phyloP scores from a whole-genome alignment of 2,113 vertebrate genomes.

The Caretta caretta region DNA sequence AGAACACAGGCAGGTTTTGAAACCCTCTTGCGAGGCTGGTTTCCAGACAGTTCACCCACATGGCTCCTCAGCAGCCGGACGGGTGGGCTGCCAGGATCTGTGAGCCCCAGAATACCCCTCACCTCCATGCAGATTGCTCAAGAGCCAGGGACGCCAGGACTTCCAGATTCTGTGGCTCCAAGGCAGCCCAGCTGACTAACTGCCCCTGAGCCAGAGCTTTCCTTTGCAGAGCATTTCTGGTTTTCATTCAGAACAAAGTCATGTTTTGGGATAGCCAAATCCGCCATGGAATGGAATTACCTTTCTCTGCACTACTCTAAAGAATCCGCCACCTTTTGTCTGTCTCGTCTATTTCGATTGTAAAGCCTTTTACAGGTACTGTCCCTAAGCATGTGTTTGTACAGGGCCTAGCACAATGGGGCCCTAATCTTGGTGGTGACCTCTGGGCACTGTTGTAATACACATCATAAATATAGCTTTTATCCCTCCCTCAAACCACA shows the following conservation, averaged over 20 bases:
- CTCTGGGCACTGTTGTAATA: conserved; percentile 10
- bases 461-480: neutral
- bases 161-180: neutral
- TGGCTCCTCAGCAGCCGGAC: neutral
- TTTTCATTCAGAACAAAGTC: neutral
- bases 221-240: neutral
- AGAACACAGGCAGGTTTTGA: neutral
- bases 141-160: neutral
- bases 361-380: neutral
- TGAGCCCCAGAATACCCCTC: neutral
- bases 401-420: neutral
- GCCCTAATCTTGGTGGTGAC: neutral
- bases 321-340: neutral
- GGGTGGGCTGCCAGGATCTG: neutral
- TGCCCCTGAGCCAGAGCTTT: neutral
- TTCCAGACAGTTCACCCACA: neutral
- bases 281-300: neutral
- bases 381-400: neutral
- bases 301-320: neutral
- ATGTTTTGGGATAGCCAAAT: neutral
- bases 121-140: neutral
- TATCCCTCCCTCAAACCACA: neutral
- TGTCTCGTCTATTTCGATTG: neutral
- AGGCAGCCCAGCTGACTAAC: neutral
- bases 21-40: neutral